phyloP scores from a whole-genome alignment of 2,888 invertebrate species.

The Megalurothrips usitatus region DNA sequence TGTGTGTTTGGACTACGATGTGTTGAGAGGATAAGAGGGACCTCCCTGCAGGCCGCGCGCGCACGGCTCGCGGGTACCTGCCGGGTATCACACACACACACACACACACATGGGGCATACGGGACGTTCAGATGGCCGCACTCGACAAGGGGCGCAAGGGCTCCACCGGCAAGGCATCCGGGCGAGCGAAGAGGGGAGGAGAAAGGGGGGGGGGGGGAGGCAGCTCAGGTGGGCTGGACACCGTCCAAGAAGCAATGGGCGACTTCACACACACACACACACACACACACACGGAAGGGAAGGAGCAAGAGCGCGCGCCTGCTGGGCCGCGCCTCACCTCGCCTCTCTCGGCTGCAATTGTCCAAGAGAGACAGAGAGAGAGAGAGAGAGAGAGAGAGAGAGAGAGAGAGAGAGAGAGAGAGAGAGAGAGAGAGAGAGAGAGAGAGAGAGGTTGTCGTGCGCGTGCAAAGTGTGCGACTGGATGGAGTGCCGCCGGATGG shows the following conservation, averaged over 20 bases:
- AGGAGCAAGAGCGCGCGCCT: too few species aligned
- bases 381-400: too few species aligned
- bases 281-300: slow-evolving; percentile 1
- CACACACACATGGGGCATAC: background rate
- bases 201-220: background rate
- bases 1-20: slow-evolving; percentile 26
- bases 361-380: too few species aligned
- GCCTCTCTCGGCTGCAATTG: too few species aligned
- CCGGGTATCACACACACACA: background rate
- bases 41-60: background rate
- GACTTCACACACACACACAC: background rate
- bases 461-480: too few species aligned
- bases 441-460: too few species aligned
- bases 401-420: too few species aligned
- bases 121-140: background rate
- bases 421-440: too few species aligned
- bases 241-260: background rate
- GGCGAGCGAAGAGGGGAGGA: background rate
- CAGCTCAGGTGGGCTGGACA: background rate
- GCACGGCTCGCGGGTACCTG: background rate
- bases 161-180: background rate
- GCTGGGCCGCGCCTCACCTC: too few species aligned
- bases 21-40: slow-evolving; percentile 14
- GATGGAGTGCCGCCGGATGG: too few species aligned
- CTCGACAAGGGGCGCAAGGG: too few species aligned